A percentile compares a stretch with the other conserved stretches of the same genome.
phyloP scores from a whole-genome alignment of 2,888 invertebrate species.

The Linyphia triangularis region DNA sequence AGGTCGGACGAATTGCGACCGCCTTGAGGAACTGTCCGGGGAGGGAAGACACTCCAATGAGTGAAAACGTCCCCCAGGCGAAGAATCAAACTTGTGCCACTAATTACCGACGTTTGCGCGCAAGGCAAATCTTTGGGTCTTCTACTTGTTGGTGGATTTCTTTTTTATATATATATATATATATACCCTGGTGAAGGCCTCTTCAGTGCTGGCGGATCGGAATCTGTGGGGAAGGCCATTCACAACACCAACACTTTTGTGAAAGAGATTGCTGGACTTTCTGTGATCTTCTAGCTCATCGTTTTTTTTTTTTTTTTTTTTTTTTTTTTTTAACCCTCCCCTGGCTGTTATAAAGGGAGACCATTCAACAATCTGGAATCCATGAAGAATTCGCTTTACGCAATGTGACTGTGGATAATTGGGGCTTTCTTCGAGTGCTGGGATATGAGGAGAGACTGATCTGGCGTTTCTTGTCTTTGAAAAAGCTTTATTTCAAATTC shows the following conservation, averaged over 20 bases:
- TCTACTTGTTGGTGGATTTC: constrained; percentile 2
- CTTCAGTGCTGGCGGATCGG: constrained; percentile 37
- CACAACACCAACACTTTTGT: neutral
- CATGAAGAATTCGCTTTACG: constrained; percentile 24
- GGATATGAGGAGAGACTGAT: neutral
- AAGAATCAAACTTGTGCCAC: constrained; percentile 67
- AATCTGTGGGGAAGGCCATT: constrained; percentile 2
- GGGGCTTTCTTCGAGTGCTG: constrained; percentile 5
- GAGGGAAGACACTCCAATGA: constrained; percentile 36
- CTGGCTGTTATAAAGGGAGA: neutral
- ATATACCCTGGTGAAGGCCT: constrained; percentile 45
- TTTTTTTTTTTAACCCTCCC: neutral
- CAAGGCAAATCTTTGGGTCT: constrained; percentile 23
- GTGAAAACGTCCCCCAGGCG: constrained; percentile 67
- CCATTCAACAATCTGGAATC: constrained; percentile 4
- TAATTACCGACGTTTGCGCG: constrained; percentile 69
- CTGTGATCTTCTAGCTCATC: constrained; percentile 19
- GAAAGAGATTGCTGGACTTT: constrained; percentile 31
- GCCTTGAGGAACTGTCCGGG: constrained; percentile 42
- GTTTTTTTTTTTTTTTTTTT: constrained; percentile 25
- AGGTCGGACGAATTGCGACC: constrained; percentile 67
- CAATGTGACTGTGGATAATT: constrained; percentile 12
- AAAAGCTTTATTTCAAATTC: no score
- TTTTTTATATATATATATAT: no score
- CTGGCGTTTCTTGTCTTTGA: no score